A percentile compares a stretch with the other conserved stretches of the same genome.
phyloP scores from a whole-genome alignment of 2,113 vertebrate species.

The Ictalurus furcatus region DNA sequence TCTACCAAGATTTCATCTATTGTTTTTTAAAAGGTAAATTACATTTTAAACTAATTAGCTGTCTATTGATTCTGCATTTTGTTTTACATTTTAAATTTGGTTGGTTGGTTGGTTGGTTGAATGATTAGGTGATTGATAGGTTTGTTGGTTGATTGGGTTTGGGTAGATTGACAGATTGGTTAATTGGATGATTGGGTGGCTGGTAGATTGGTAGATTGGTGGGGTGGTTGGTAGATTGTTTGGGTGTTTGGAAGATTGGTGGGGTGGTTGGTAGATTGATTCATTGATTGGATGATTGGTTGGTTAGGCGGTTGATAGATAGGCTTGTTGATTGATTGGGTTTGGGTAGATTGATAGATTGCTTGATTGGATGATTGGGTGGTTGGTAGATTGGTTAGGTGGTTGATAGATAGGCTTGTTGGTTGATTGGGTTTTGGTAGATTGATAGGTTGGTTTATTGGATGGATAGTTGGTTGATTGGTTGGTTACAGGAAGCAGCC shows the following conservation, averaged over 20 bases:
- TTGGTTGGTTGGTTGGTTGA: background rate
- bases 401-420: background rate
- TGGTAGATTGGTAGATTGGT: background rate
- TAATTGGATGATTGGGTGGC: background rate
- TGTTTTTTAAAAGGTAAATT: no score
- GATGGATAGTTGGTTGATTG: background rate
- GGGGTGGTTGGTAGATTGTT: background rate
- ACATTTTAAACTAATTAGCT: background rate
- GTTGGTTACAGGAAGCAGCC: background rate
- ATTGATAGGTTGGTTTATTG: background rate
- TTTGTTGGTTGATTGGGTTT: background rate
- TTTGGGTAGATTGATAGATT: no score
- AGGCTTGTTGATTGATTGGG: background rate
- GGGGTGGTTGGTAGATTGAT: background rate
- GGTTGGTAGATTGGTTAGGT: background rate
- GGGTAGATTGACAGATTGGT: background rate
- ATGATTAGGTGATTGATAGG: background rate
- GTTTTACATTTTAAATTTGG: background rate
- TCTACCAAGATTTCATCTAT: no score
- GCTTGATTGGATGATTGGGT: background rate
- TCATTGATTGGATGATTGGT: no score
- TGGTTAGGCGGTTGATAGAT: background rate
- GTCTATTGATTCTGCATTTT: background rate
- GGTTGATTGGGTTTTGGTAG: background rate
- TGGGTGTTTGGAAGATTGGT: background rate